A percentile compares a stretch with the other conserved stretches of the same genome.
These are phyloP conservation scores for Temnothorax rugatulus DNA, from an alignment of 2,888 invertebrate species.

Conservation along the genomic window DNA sequence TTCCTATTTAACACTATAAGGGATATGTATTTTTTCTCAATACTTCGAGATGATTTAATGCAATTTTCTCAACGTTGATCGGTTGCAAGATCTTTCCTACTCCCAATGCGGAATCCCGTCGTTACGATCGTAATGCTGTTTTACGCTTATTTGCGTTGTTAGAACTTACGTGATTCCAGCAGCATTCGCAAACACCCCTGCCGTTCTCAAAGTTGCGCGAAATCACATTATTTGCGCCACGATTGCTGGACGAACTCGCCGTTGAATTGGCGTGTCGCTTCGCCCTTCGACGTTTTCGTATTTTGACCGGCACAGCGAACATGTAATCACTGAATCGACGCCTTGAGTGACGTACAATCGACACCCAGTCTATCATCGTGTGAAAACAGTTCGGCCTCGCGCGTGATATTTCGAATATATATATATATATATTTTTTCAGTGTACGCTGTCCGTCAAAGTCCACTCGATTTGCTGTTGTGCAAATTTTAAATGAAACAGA, in stretches of 20 bases:
- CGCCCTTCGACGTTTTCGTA: constrained; percentile 88
- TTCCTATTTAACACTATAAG: background rate
- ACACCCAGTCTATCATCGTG: constrained; percentile 92
- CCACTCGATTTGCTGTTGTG: constrained; percentile 40
- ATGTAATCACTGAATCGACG: constrained; percentile 91
- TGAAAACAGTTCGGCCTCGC: constrained; percentile 3
- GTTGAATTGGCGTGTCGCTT: constrained; percentile 76
- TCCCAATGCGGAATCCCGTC: background rate
- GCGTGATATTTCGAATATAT: constrained; percentile 41
- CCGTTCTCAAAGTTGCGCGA: constrained; percentile 33
- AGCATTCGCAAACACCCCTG: constrained; percentile 71
- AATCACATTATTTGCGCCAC: constrained; percentile 50
- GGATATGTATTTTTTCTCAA: background rate
- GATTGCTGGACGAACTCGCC: constrained; percentile 31
- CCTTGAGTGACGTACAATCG: constrained; percentile 91
- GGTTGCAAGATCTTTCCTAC: background rate
- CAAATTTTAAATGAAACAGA: constrained; percentile 27
- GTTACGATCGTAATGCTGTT: constrained; percentile 14
- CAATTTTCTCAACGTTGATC: background rate
- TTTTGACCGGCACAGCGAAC: constrained; percentile 89
- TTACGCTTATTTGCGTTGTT: background rate
- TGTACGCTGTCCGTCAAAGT: constrained; percentile 44
- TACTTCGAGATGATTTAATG: background rate
- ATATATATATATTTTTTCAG: constrained; percentile 28
- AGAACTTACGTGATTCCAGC: constrained; percentile 78